Evolutionary conservation across 2,113 vertebrate genomes (phyloP).

Genomic region (Bubo bubo): DNA sequence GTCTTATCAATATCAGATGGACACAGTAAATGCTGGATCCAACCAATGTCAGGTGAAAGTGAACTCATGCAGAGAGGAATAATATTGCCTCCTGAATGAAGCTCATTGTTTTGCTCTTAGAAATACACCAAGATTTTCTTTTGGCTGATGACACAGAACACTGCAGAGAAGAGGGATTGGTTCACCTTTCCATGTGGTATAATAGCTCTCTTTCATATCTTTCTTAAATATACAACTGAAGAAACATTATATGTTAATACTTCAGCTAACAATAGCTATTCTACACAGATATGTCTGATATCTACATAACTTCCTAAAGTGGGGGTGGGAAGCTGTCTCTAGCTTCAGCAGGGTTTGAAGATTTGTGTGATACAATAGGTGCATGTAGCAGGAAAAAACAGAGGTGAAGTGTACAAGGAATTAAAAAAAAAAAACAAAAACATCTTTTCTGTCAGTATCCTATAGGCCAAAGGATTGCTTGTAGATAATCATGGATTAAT

Average conservation of each 20-base stretch:
- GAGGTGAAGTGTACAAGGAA: slow-evolving; percentile 14
- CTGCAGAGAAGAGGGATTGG: not conserved
- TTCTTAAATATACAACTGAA: slow-evolving; percentile 34
- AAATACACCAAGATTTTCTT: slow-evolving; percentile 22
- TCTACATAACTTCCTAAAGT: not conserved
- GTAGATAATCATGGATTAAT: slow-evolving; percentile 78
- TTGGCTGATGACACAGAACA: not conserved
- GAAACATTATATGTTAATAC: slow-evolving; percentile 59
- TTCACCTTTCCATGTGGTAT: not conserved
- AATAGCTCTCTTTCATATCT: slow-evolving; percentile 27
- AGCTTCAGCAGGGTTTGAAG: slow-evolving; percentile 31
- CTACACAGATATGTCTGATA: not conserved
- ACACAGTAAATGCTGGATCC: not conserved
- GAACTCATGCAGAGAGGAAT: not conserved
- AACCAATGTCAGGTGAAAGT: not conserved
- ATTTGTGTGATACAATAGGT: slow-evolving; percentile 37
- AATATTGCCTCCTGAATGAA: not conserved
- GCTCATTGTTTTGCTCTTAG: slow-evolving; percentile 28
- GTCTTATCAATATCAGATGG: not conserved
- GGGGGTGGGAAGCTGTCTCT: slow-evolving; percentile 16
- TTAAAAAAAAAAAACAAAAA: not conserved
- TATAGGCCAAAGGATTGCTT: slow-evolving; percentile 61
- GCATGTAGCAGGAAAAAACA: slow-evolving; percentile 17
- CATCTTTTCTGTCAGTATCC: slow-evolving; percentile 38
- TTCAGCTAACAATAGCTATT: slow-evolving; percentile 51